Evolutionary conservation across 2,113 vertebrate genomes (phyloP), one percentile per base, ranked within the genome.

Genomic region (Sander lucioperca): DNA sequence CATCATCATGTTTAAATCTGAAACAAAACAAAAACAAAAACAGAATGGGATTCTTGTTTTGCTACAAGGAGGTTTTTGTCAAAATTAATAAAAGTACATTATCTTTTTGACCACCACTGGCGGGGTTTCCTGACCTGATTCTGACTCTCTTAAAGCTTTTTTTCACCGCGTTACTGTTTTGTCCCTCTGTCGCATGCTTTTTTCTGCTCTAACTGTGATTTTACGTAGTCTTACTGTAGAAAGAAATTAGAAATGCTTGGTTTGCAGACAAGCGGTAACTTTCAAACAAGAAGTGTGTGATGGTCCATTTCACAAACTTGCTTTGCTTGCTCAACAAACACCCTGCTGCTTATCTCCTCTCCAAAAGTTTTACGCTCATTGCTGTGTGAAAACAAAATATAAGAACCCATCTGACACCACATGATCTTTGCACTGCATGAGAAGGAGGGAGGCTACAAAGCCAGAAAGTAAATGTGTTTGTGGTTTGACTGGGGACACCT

Each of bases 401-500:
- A 68, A 33, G 14, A 59, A 64, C 23, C n/a, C 1, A 10, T n/a
- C 45, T 33, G 30, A 59, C 54, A 74, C 23, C 56, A 23, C 27
- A 27, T 19, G 27, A 50, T 43, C 2, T 50, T 48, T 48, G 9
- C 25, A 13, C 15, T 43, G 7, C 27, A n/a, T 50, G 36, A 43
- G 13, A 48, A 19, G 23, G 43, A 66, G 19, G 23, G 6, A 72
- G 47, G 64, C 33, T 65, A 5, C 1, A 23, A 10, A 36, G 27
- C 0, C 8, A 76, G 27, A 16, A 36, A 47, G 0, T 1, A 48
- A 65, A 43, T 11, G 59, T 4, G 14, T 57, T 21, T 74, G 30
- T 19, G 58, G 39, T 83, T 74, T 66, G 45, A 86, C 76, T 77
- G 58, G 56, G 69, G 81, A 85, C 72, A 84, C 78, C 18, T 79